These are phyloP conservation scores for Oncorhynchus mykiss DNA, from an alignment of 2,113 vertebrate genomes.

Conservation along the genomic window DNA sequence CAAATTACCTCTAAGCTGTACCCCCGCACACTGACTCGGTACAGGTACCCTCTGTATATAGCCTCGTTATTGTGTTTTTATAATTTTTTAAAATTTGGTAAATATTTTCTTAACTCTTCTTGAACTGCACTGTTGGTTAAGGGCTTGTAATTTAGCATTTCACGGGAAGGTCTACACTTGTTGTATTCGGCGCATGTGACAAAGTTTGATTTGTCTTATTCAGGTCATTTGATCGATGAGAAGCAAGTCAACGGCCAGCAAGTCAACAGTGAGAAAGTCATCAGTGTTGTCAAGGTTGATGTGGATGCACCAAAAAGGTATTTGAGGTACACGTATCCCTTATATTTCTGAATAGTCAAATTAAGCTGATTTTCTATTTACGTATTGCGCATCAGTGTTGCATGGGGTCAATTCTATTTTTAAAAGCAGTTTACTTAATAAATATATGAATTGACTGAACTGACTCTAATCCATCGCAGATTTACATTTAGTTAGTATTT, in stretches of 20 bases:
- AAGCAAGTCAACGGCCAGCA: constrained; percentile 7
- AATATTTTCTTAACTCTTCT: too few species aligned
- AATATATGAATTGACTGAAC: not conserved
- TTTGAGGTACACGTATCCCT: not conserved
- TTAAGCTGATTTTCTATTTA: too few species aligned
- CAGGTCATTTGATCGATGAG: not conserved
- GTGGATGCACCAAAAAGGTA: not conserved
- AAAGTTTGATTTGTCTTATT: not conserved
- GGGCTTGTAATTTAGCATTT: too few species aligned
- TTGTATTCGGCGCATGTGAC: too few species aligned
- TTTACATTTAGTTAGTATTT: not conserved
- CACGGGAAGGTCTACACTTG: too few species aligned
- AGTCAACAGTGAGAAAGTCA: not conserved
- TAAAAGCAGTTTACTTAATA: not conserved
- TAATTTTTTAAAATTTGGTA: too few species aligned
- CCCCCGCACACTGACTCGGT: too few species aligned
- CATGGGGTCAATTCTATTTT: not conserved
- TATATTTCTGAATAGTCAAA: not conserved
- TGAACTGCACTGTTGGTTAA: too few species aligned
- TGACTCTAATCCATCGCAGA: not conserved
- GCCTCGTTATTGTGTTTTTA: too few species aligned
- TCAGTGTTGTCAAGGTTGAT: not conserved
- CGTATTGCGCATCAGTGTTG: too few species aligned
- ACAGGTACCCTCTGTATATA: too few species aligned
- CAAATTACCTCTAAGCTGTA: too few species aligned